A percentile compares a stretch with the other conserved stretches of the same genome.
phyloP scores from a whole-genome alignment of 2,797 vertebrate genomes.

The Saxicola maurus region DNA sequence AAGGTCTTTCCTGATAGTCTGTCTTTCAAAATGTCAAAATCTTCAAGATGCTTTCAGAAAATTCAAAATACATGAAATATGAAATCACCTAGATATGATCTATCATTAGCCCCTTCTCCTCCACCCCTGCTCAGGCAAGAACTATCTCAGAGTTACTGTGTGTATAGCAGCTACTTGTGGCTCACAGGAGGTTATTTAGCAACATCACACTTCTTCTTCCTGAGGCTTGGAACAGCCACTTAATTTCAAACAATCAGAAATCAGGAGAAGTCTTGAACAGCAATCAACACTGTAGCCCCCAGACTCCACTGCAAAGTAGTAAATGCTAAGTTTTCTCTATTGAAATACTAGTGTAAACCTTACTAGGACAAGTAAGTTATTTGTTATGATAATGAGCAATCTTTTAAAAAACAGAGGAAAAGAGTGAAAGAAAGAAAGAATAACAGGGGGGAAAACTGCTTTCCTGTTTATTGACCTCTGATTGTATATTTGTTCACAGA shows the following conservation, averaged over 20 bases:
- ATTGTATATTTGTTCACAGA: conserved; percentile 49
- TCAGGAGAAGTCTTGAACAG: background rate
- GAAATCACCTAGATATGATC: background rate
- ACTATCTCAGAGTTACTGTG: background rate
- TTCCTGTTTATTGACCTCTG: background rate
- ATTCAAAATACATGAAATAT: background rate
- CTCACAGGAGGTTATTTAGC: background rate
- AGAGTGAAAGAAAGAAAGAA: background rate
- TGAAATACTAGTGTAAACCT: background rate
- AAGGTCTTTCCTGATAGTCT: background rate
- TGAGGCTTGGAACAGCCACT: background rate
- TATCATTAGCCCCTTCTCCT: background rate
- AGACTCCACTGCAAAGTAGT: background rate
- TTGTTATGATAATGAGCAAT: background rate
- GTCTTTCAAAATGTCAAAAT: background rate
- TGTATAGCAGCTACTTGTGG: background rate
- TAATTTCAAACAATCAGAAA: background rate
- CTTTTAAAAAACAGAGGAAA: background rate
- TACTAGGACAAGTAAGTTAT: background rate
- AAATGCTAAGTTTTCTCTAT: background rate
- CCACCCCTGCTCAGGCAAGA: background rate
- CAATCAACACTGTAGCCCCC: background rate
- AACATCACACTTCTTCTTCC: background rate
- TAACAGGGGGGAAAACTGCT: background rate
- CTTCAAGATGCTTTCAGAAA: background rate